Evolutionary conservation across 2,888 invertebrate genomes (phyloP).

Genomic region (Cosmia trapezina): DNA sequence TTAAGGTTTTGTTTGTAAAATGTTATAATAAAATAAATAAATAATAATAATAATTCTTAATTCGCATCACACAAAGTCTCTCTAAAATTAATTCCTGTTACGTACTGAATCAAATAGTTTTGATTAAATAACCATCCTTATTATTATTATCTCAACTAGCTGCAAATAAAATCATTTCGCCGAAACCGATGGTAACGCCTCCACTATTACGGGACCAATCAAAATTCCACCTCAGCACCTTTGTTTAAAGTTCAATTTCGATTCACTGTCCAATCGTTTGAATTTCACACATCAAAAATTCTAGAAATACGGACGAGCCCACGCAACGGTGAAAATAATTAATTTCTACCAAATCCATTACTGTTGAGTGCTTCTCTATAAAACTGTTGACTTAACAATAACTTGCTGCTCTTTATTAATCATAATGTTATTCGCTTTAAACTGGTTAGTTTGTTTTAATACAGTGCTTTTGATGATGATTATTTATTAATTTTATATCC

Average conservation of each 20-base stretch:
- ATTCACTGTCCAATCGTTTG: slow-evolving; percentile 57
- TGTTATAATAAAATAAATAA: no score
- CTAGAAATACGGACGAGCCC: slow-evolving; percentile 71
- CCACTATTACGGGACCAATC: slow-evolving; percentile 23
- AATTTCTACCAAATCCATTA: slow-evolving; percentile 84
- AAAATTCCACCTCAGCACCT: slow-evolving; percentile 50
- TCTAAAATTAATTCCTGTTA: neutral
- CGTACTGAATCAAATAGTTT: neutral
- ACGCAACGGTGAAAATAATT: slow-evolving; percentile 81
- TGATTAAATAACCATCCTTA: slow-evolving; percentile 33
- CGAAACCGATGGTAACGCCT: slow-evolving; percentile 53
- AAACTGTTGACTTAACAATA: slow-evolving; percentile 78
- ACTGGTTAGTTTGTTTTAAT: slow-evolving; percentile 41
- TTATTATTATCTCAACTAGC: slow-evolving; percentile 28
- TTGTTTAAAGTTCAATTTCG: slow-evolving; percentile 58
- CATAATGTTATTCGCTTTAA: slow-evolving; percentile 45
- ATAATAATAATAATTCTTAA: no score
- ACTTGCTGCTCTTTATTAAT: slow-evolving; percentile 65
- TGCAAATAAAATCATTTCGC: slow-evolving; percentile 49
- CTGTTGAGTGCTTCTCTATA: slow-evolving; percentile 75
- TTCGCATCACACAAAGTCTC: neutral
- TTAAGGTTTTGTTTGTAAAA: no score
- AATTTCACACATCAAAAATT: slow-evolving; percentile 81
- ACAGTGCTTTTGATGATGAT: slow-evolving; percentile 19
- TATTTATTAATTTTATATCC: no score